Conservation (phyloP, 2,888 invertebrate species). For the Aricia artaxerxes region DNA sequence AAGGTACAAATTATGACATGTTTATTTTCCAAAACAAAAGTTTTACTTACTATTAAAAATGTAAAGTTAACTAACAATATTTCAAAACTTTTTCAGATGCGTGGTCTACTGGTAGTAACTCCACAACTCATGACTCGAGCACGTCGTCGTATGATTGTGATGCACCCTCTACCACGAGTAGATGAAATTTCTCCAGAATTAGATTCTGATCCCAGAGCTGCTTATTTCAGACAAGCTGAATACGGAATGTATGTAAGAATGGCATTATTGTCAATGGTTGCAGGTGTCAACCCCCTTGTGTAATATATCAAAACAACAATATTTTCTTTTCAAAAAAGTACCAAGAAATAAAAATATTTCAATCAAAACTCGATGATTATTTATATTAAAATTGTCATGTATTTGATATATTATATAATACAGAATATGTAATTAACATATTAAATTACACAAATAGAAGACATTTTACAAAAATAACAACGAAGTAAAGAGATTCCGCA, state of each 20-base stretch:
- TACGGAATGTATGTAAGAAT: constrained; percentile 99
- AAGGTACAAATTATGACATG: constrained; percentile 76
- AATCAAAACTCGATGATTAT: not conserved
- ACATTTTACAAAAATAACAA: constrained; percentile 5
- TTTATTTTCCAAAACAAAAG: not conserved
- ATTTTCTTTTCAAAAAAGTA: not conserved
- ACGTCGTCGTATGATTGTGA: constrained; percentile 95
- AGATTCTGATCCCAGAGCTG: constrained; percentile 97
- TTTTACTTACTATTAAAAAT: not conserved
- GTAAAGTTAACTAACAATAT: not conserved
- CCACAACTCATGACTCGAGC: constrained; percentile 97
- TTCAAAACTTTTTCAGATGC: constrained; percentile 80
- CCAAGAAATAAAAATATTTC: not conserved
- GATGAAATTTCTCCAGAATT: constrained; percentile 97
- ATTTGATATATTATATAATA: not conserved
- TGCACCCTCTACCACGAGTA: constrained; percentile 97
- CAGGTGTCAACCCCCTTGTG: constrained; percentile 82
- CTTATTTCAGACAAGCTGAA: constrained; percentile 99
- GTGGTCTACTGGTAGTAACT: constrained; percentile 94
- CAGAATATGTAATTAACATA: not conserved
- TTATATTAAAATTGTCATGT: not conserved
- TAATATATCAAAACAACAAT: constrained; percentile 40
- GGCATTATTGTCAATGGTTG: constrained; percentile 96
- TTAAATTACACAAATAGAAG: not conserved
- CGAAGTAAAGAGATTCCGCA: constrained; percentile 16